A percentile compares a stretch with the other conserved stretches of the same genome.
Evolutionary conservation across 2,888 invertebrate genomes (phyloP).

Genomic region (Pyrocoelia pectoralis): DNA sequence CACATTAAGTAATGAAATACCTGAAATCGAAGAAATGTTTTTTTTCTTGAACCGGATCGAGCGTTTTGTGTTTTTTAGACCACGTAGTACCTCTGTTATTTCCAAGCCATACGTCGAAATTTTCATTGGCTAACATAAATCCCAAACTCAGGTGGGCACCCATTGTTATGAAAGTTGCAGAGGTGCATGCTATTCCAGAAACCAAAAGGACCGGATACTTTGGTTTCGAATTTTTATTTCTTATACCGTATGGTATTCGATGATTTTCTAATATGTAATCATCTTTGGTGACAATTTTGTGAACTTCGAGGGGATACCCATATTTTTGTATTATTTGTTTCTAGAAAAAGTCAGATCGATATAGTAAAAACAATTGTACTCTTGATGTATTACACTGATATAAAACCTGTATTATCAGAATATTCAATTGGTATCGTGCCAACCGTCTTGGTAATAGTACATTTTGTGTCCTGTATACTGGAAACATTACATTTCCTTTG

Average conservation of each 20-base stretch:
- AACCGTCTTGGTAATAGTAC: too few relatives aligned
- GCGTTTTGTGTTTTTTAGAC: constrained; percentile 60
- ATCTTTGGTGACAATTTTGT: constrained; percentile 59
- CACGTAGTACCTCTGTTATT: constrained; percentile 69
- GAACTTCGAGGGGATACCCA: constrained; percentile 57
- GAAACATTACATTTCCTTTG: too few relatives aligned
- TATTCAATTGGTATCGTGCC: too few relatives aligned
- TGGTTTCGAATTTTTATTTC: constrained; percentile 51
- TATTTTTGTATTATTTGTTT: constrained; percentile 55
- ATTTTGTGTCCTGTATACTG: too few relatives aligned
- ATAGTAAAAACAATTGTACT: too few relatives aligned
- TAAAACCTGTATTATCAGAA: too few relatives aligned
- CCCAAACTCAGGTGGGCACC: constrained; percentile 67
- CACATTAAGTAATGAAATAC: constrained; percentile 40
- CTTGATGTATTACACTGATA: too few relatives aligned
- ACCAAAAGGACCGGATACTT: constrained; percentile 72
- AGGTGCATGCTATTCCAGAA: constrained; percentile 78
- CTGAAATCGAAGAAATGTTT: constrained; percentile 59
- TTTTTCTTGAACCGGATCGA: constrained; percentile 51
- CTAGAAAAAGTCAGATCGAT: too few relatives aligned
- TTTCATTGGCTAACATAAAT: constrained; percentile 58
- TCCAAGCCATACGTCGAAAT: constrained; percentile 58
- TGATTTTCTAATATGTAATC: constrained; percentile 59
- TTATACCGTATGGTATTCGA: constrained; percentile 50
- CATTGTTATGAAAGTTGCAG: constrained; percentile 76